Evolutionary conservation across 2,888 invertebrate species (phyloP).

Genomic region (Argyresthia goedartella): DNA sequence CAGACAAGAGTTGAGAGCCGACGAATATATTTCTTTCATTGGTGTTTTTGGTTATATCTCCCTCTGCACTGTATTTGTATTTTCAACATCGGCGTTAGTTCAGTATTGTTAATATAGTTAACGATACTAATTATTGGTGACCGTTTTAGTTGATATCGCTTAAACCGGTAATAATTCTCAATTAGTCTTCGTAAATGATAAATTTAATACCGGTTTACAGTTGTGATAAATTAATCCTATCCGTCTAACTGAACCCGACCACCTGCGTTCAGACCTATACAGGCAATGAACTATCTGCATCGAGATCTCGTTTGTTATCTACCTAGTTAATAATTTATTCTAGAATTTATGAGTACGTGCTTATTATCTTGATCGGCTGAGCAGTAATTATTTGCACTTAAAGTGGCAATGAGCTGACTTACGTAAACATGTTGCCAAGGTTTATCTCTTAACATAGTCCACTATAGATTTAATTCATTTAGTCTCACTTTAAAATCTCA

Average conservation of each 20-base stretch:
- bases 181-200: constrained; percentile 23
- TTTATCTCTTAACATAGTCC: background rate
- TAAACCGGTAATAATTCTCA: constrained; percentile 16
- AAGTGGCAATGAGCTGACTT: too few relatives aligned
- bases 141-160: too few relatives aligned
- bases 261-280: constrained; percentile 21
- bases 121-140: too few relatives aligned
- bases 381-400: too few relatives aligned
- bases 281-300: background rate
- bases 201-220: constrained; percentile 13
- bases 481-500: background rate
- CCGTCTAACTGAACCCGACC: constrained; percentile 14
- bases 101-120: too few relatives aligned
- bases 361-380: too few relatives aligned
- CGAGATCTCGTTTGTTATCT: background rate
- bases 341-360: background rate
- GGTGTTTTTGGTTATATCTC: too few relatives aligned
- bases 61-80: too few relatives aligned
- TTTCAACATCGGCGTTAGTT: too few relatives aligned
- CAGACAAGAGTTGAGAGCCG: too few relatives aligned
- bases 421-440: too few relatives aligned
- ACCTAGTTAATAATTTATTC: background rate
- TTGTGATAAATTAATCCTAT: constrained; percentile 25
- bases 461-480: background rate
- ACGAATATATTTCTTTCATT: too few relatives aligned